Evolutionary conservation across 1,140 invertebrate species (phyloP).

Genomic region (Cydia amplana): DNA sequence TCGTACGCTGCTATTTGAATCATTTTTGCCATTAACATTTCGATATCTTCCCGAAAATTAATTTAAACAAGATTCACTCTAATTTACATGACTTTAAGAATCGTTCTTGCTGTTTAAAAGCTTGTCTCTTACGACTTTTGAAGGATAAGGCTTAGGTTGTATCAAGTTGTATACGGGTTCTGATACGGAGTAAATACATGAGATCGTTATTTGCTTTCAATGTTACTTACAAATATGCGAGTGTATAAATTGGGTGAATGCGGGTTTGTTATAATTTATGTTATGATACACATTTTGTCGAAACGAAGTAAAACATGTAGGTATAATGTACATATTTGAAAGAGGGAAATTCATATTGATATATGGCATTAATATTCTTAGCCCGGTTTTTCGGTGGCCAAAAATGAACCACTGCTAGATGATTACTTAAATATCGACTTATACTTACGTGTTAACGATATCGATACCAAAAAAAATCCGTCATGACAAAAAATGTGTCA

Average conservation of each 20-base stretch:
- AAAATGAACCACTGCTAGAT: no score
- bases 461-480: no score
- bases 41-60: background rate
- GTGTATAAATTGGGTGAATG: background rate
- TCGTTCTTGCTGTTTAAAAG: background rate
- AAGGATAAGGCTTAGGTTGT: constrained; percentile 3
- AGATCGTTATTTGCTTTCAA: constrained; percentile 26
- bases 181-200: constrained; percentile 5
- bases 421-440: no score
- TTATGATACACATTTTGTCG: no score
- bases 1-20: constrained; percentile 11
- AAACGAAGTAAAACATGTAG: no score
- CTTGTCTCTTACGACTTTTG: background rate
- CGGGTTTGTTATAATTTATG: background rate
- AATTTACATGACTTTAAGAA: background rate
- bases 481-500: no score
- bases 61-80: background rate
- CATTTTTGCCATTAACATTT: constrained; percentile 31
- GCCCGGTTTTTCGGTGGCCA: no score
- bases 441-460: no score
- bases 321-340: no score
- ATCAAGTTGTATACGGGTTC: constrained; percentile 5
- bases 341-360: no score
- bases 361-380: no score
- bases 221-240: background rate